Evolutionary conservation across 2,888 invertebrate genomes (phyloP).

Genomic region (Thera britannica): DNA sequence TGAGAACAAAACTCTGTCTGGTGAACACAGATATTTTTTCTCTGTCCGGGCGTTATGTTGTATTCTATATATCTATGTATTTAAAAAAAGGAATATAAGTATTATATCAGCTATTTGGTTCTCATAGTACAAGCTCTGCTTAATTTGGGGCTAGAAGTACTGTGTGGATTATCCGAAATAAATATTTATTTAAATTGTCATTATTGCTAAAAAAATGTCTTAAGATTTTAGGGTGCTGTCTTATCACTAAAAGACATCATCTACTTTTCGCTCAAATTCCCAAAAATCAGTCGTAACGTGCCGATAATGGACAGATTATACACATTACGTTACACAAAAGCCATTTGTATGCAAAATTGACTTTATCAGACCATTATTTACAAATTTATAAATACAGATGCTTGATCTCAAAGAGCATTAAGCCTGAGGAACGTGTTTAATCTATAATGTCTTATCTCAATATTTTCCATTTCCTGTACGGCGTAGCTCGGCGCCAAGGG

Average conservation of each 20-base stretch:
- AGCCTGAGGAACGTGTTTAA: constrained; percentile 77
- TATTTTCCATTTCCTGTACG: constrained; percentile 84
- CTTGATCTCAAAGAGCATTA: constrained; percentile 75
- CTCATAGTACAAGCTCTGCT: no score
- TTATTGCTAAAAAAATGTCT: no score
- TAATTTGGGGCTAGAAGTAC: no score
- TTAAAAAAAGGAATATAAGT: no score
- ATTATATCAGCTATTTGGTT: no score
- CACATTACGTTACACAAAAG: constrained; percentile 39
- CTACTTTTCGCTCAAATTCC: not conserved
- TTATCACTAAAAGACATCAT: not conserved
- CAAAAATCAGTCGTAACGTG: not conserved
- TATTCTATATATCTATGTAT: no score
- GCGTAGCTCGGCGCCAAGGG: constrained; percentile 79
- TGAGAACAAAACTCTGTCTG: no score
- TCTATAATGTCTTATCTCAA: constrained; percentile 85
- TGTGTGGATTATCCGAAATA: no score
- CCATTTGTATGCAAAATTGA: constrained; percentile 59
- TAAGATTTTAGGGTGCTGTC: not conserved
- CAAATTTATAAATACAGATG: constrained; percentile 69
- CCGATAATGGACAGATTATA: constrained; percentile 22
- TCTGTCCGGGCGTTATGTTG: no score
- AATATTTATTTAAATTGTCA: no score
- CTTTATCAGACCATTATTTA: constrained; percentile 64
- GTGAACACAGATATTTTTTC: no score